Evolutionary conservation across 2,797 vertebrate genomes (phyloP), one percentile per base, ranked within the genome.

Genomic region (Rhabdophis nuchalis): DNA sequence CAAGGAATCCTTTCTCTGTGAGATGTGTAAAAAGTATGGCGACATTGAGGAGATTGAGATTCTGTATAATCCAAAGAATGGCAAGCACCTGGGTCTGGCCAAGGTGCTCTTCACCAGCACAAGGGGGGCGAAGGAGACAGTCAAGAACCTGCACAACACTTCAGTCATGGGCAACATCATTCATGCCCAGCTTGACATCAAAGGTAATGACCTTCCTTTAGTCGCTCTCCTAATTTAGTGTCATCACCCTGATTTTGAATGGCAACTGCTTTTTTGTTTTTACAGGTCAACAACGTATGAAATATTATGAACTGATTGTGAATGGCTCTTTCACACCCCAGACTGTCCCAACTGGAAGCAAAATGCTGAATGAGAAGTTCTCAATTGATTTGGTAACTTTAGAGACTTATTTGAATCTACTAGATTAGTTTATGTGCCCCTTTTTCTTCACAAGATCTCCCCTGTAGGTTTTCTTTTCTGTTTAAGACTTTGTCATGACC

Each of bases 91-190:
- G 96, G 99, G 99, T 56, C 97, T 99, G 95, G 99, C 98, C 88
- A 97, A 98, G 0, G 99, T 99, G 92, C 98, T 99, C 93, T 99
- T 99, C 96, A 98, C 98, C 95, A 99, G 97, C 97, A 98, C 98
- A 60, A 98, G 98, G 92, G 98, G 98, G 14, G 99, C 99, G 29
- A 98, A 98, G 96, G 99, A 99, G 91, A 99, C 98, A 0, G 99
- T 99, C 92, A 98, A 98, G 94, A 98, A 99, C 57, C 97, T 99
- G 93, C 98, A 99, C 97, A 99, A 98, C 94, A 99, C 99, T 93
- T 98, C 99, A 0, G 98, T 99, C 94, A 99, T 99, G 99, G 99
- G 99, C 58, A 99, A 99, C 97, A 98, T 99, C 93, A 98, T 99
- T 94, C 98, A 99, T n/a, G 99, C 98, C 18, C 99, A 99, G 94